phyloP scores from a whole-genome alignment of 1,140 invertebrate genomes.

The Anastatus disparis region DNA sequence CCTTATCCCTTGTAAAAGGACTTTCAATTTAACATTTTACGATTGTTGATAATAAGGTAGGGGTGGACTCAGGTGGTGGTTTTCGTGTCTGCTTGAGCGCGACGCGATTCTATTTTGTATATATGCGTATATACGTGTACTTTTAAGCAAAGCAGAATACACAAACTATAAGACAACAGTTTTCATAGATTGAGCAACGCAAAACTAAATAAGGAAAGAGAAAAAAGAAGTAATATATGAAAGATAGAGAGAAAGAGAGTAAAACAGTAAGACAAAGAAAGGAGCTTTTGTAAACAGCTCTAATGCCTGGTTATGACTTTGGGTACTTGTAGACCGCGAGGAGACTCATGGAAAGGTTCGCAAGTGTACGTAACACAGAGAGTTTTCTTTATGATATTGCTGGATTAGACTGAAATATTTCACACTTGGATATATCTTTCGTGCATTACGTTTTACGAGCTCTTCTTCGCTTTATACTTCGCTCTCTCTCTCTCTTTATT shows the following conservation, averaged over 20 bases:
- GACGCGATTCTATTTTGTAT: constrained; percentile 48
- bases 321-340: no score
- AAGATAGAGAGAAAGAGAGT: constrained; percentile 45
- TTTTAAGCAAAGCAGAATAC: no score
- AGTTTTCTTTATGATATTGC: constrained; percentile 67
- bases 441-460: constrained; percentile 63
- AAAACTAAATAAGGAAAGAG: background rate
- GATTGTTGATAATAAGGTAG: constrained; percentile 67
- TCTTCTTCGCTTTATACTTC: constrained; percentile 8
- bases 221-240: no score
- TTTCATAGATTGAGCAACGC: background rate
- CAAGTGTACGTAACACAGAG: constrained; percentile 42
- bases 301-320: constrained; percentile 68
- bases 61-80: constrained; percentile 59
- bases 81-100: constrained; percentile 15
- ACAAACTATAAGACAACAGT: no score
- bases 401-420: constrained; percentile 68
- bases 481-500: constrained; percentile 14
- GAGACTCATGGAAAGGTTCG: no score
- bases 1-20: constrained; percentile 36
- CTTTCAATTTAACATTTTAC: constrained; percentile 68
- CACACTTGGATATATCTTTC: constrained; percentile 64
- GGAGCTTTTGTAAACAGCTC: constrained; percentile 64
- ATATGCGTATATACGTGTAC: no score
- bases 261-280: constrained; percentile 48